Evolutionary conservation across 1,140 invertebrate genomes (phyloP), one percentile per base, ranked within the genome.

Genomic region (Drosophila simulans): DNA sequence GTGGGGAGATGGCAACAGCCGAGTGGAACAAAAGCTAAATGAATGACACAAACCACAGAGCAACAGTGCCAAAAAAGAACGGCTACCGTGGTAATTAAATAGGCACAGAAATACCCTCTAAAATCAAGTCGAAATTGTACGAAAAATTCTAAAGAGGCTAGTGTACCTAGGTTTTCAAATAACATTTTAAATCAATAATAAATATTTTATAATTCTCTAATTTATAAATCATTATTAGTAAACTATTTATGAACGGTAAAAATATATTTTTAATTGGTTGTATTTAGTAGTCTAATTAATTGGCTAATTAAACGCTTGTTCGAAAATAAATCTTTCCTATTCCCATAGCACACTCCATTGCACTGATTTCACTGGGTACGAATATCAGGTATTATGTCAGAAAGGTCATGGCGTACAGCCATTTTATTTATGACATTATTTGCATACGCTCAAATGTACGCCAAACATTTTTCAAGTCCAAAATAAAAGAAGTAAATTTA

Each of bases 41-140:
- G 84, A 88, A 88, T 89, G 84, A 88, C 83, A 84, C 71, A 89
- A 80, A 82, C 83, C 84, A 56, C 84, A 80, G 76, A 72, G 75
- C 84, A 88, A 84, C 70, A 89, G 79, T 60, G 52, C 60, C 65
- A 49, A 60, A 71, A 80, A 63, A 48, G n/a, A 17, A 53, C 39
- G n/a, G n/a, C 10, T 42, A 40, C 48, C 25, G 55, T 20, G 51
- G 8, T 22, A 10, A 54, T 11, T 13, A 57, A 45, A 37, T 31
- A 35, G 58, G 62, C 46, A 31, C 20, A 4, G 35, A n/a, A 22
- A 45, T 72, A 72, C 69, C 65, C 63, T 57, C 0, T 11, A 20
- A 0, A 45, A 54, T 3, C 7, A 8, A 31, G 7, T 31, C 7
- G 1, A 31, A 31, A 31, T 2, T 31, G 10, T 31, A 31, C 27